These are phyloP conservation scores for Cryptops parisi DNA, from an alignment of 2,888 invertebrate genomes.

Conservation along the genomic window DNA sequence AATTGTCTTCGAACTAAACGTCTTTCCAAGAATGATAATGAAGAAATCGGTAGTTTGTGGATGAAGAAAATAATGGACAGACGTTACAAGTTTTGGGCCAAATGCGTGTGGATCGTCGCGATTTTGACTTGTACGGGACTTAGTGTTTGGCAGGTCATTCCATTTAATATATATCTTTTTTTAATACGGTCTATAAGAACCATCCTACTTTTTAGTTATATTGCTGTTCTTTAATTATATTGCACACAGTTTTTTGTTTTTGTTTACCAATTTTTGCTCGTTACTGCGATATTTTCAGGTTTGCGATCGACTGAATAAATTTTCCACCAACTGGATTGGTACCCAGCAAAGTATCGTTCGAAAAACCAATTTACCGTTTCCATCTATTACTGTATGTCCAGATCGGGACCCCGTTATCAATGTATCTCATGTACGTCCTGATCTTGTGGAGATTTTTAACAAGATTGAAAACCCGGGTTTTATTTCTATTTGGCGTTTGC, in stretches of 20 bases:
- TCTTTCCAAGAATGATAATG: no score
- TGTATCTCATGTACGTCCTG: background rate
- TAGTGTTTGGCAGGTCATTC: background rate
- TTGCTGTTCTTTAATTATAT: no score
- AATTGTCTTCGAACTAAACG: no score
- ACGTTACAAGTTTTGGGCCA: background rate
- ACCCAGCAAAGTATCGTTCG: background rate
- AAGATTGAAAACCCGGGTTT: no score
- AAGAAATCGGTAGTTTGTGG: background rate
- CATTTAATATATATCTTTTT: no score
- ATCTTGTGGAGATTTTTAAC: no score
- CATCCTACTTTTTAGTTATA: no score
- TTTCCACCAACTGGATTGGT: background rate
- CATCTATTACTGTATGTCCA: background rate
- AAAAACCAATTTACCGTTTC: background rate
- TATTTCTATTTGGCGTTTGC: no score
- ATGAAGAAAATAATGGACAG: background rate
- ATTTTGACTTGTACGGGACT: background rate
- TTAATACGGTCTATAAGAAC: no score
- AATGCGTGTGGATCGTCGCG: background rate
- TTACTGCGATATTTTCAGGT: no score
- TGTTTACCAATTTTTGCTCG: no score
- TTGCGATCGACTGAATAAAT: background rate
- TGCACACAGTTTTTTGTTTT: no score
- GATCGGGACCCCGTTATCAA: background rate